Conservation (phyloP, 2,888 invertebrate genomes). For the Girardia tigrina region DNA sequence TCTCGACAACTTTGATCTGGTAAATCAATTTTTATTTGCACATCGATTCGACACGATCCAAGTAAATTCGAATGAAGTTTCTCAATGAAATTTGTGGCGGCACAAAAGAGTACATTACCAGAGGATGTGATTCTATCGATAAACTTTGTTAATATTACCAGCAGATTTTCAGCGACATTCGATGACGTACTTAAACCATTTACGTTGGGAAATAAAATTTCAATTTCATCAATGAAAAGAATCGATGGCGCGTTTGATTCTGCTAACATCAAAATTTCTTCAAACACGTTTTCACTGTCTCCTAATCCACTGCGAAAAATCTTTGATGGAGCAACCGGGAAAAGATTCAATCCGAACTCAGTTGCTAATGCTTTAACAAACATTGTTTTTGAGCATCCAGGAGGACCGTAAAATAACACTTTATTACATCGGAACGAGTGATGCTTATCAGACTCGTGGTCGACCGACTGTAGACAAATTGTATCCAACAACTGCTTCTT, state of each 20-base stretch:
- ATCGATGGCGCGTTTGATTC: conserved; percentile 26
- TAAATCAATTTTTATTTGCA: not conserved
- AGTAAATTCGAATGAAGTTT: conserved; percentile 5
- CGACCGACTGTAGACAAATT: not conserved
- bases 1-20: not conserved
- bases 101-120: conserved; percentile 6
- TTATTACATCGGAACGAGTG: not conserved
- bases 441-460: too few relatives aligned
- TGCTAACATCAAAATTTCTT: conserved; percentile 21
- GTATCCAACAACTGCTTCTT: not conserved
- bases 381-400: conserved; percentile 35
- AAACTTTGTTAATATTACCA: conserved; percentile 25
- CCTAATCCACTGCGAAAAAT: conserved; percentile 29
- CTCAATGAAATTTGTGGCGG: conserved; percentile 28
- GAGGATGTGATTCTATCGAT: conserved; percentile 17
- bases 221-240: conserved; percentile 34
- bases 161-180: not conserved
- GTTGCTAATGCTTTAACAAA: conserved; percentile 32
- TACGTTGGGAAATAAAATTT: conserved; percentile 12
- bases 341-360: conserved; percentile 1
- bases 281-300: conserved; percentile 29
- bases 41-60: not conserved
- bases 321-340: conserved; percentile 24
- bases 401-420: conserved; percentile 31
- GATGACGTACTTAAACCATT: not conserved